Conservation (phyloP, 2,113 vertebrate genomes). For the Sturnira hondurensis region DNA sequence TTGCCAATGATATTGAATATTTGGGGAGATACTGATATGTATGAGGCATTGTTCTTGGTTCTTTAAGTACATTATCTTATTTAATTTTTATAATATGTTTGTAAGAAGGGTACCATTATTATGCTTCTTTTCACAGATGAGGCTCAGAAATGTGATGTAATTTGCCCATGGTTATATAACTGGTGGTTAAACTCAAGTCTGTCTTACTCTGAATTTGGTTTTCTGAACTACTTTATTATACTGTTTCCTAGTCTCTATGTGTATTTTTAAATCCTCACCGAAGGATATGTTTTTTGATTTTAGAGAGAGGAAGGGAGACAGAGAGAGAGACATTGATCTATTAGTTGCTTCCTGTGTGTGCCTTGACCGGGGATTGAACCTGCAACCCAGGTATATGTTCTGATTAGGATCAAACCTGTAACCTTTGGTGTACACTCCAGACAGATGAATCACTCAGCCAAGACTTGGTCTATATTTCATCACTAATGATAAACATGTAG, state of each 20-base stretch:
- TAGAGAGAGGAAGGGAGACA: too few species aligned
- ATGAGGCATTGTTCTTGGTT: not conserved
- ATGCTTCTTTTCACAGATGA: not conserved
- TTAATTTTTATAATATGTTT: not conserved
- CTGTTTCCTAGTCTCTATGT: not conserved
- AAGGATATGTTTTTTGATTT: too few species aligned
- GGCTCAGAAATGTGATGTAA: conserved; percentile 4
- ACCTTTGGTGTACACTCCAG: too few species aligned
- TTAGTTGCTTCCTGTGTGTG: too few species aligned
- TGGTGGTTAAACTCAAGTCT: not conserved
- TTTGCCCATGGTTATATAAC: not conserved
- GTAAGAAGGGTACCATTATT: not conserved
- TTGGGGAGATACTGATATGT: not conserved
- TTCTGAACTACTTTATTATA: not conserved
- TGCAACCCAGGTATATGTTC: too few species aligned
- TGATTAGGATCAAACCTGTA: too few species aligned
- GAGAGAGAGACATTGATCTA: too few species aligned
- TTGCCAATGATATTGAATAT: not conserved
- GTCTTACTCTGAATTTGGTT: not conserved
- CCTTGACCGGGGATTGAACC: too few species aligned
- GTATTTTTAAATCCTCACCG: too few species aligned
- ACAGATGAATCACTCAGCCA: too few species aligned
- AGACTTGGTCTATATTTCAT: not conserved
- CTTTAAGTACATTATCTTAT: not conserved
- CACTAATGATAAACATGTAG: not conserved